Conservation (phyloP, 2,113 vertebrate species). For the Ptilonorhynchus violaceus region DNA sequence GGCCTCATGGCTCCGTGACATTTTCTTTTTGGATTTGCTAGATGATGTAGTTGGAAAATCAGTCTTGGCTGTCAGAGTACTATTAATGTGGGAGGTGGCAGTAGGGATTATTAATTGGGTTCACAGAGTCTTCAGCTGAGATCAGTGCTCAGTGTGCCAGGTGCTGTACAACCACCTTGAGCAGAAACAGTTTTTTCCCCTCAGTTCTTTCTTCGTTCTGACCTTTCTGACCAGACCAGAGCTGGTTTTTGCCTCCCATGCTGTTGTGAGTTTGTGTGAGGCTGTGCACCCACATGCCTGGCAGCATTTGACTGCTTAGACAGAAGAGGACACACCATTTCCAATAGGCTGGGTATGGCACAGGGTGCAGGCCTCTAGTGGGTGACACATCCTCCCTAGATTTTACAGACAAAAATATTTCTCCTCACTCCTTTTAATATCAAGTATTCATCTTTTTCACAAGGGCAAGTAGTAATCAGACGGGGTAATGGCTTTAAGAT, state of each 20-base stretch:
- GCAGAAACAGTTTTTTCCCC: neutral
- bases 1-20: rapidly evolving
- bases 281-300: rapidly evolving
- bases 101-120: neutral
- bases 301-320: neutral
- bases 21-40: neutral
- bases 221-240: neutral
- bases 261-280: neutral
- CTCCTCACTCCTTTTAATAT: neutral
- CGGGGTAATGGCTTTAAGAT: neutral
- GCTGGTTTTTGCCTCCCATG: neutral
- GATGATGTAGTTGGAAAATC: neutral
- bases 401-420: neutral
- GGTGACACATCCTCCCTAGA: neutral
- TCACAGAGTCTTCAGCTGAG: neutral
- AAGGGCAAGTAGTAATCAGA: neutral
- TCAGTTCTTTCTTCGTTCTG: neutral
- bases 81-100: neutral
- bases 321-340: neutral
- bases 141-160: neutral
- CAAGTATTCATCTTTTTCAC: neutral
- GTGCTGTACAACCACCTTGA: neutral
- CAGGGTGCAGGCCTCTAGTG: neutral
- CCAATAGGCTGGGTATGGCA: neutral
- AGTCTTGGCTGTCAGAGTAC: neutral